A percentile compares a stretch with the other conserved stretches of the same genome.
Evolutionary conservation across 2,888 invertebrate species (phyloP).

Genomic region (Apeira syringaria): DNA sequence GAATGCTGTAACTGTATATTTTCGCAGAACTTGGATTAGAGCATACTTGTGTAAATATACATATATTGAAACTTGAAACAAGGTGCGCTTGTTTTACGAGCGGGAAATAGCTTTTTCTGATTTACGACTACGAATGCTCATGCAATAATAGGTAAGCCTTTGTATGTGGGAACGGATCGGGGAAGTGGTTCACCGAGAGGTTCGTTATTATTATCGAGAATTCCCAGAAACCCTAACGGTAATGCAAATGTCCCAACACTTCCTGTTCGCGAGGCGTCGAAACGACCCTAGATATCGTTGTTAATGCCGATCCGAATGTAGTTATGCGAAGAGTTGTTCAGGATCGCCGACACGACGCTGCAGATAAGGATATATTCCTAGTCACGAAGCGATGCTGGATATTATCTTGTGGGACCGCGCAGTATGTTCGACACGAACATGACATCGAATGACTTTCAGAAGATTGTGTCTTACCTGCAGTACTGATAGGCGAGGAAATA

Average conservation of each 20-base stretch:
- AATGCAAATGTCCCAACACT: constrained; percentile 70
- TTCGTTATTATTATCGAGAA: constrained; percentile 61
- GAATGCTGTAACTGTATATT: not conserved
- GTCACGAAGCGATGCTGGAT: constrained; percentile 65
- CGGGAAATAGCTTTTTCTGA: constrained; percentile 17
- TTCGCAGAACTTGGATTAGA: not conserved
- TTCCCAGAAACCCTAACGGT: constrained; percentile 70
- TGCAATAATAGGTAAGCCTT: constrained; percentile 29
- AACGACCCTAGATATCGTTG: constrained; percentile 51
- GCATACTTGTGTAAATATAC: constrained; percentile 3
- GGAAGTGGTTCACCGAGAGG: constrained; percentile 48
- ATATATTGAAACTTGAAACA: constrained; percentile 20
- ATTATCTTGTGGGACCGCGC: constrained; percentile 48
- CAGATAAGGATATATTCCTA: constrained; percentile 62
- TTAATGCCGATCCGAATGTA: constrained; percentile 59
- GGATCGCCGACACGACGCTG: constrained; percentile 60
- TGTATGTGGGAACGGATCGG: constrained; percentile 41
- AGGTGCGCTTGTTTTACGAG: constrained; percentile 15
- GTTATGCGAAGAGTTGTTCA: constrained; percentile 56
- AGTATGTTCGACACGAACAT: constrained; percentile 22
- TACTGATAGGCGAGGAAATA: constrained; percentile 95
- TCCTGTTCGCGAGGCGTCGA: constrained; percentile 60
- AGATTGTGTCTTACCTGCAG: constrained; percentile 80
- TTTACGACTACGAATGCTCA: constrained; percentile 16
- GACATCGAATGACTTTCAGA: constrained; percentile 33